phyloP scores from a whole-genome alignment of 2,888 invertebrate genomes.

The Andrena trimmerana region DNA sequence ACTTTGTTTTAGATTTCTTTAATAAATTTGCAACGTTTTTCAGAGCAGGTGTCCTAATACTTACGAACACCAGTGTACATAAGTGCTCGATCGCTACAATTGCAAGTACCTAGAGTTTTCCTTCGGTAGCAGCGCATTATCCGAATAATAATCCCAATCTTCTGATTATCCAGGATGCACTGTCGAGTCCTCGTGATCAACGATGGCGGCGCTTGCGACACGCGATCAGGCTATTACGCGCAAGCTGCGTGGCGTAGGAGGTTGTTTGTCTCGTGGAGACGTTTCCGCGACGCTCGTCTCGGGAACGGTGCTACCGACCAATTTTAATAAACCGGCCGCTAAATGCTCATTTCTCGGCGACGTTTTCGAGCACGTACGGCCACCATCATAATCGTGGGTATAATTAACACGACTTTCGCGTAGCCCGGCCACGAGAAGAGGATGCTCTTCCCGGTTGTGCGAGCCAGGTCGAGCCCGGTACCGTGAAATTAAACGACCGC shows the following conservation, averaged over 20 bases:
- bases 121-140: neutral
- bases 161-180: neutral
- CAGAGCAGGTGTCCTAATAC: too few species aligned
- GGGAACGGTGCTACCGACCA: slow-evolving; percentile 6
- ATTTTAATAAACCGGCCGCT: slow-evolving; percentile 44
- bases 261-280: slow-evolving; percentile 28
- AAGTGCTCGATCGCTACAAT: too few species aligned
- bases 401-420: slow-evolving; percentile 57
- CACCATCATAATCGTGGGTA: slow-evolving; percentile 48
- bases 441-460: slow-evolving; percentile 26
- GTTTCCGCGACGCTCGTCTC: neutral
- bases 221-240: slow-evolving; percentile 31
- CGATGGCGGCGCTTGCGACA: slow-evolving; percentile 14
- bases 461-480: slow-evolving; percentile 8
- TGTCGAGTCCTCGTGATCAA: slow-evolving; percentile 13
- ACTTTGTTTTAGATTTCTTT: too few species aligned
- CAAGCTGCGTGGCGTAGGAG: slow-evolving; percentile 17
- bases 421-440: neutral
- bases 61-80: too few species aligned
- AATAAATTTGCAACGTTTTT: too few species aligned
- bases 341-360: slow-evolving; percentile 34
- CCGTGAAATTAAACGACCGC: slow-evolving; percentile 59
- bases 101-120: too few species aligned
- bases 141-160: neutral
- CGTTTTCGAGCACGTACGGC: slow-evolving; percentile 26